phyloP scores from a whole-genome alignment of 92 coral and sea anemone genomes.

The Epizoanthus fatuus region DNA sequence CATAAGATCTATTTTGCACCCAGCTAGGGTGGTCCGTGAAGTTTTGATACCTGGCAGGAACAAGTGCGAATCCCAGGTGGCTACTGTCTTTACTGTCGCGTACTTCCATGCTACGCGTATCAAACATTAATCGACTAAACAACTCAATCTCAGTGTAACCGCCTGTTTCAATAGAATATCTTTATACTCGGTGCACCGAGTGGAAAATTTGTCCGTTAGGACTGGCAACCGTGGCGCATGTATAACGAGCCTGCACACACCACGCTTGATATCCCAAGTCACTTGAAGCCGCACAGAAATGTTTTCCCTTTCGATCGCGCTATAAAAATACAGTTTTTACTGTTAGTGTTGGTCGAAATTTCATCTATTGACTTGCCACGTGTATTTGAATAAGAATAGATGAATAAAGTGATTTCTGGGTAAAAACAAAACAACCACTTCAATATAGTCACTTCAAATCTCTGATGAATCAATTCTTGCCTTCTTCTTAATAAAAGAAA shows the following conservation, averaged over 20 bases:
- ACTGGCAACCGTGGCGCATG: conserved; percentile 24
- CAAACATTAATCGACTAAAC: conserved; percentile 41
- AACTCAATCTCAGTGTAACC: conserved; percentile 10
- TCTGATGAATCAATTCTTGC: not conserved
- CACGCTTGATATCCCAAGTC: not conserved
- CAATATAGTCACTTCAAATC: not conserved
- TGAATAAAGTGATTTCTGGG: conserved; percentile 7
- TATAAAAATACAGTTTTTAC: not conserved
- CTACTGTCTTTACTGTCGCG: conserved; percentile 1
- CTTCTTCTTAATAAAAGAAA: not conserved
- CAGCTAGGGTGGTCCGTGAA: not conserved
- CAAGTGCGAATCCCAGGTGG: conserved; percentile 34
- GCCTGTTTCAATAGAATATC: conserved; percentile 21
- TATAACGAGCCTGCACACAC: not conserved
- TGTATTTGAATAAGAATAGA: conserved; percentile 30
- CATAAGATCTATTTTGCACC: too few relatives aligned
- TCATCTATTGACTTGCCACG: conserved; percentile 33
- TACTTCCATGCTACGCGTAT: conserved; percentile 6
- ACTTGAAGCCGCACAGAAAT: conserved; percentile 1
- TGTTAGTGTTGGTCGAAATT: not conserved
- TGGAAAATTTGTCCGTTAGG: conserved; percentile 33
- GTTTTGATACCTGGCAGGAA: conserved; percentile 9
- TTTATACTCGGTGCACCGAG: conserved; percentile 17
- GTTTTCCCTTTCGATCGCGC: not conserved
- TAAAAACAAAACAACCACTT: conserved; percentile 3